Percentiles rank a stretch among this genome's conserved stretches.
Conservation (phyloP, 2,888 invertebrate genomes). For the Nudaria mundana region DNA sequence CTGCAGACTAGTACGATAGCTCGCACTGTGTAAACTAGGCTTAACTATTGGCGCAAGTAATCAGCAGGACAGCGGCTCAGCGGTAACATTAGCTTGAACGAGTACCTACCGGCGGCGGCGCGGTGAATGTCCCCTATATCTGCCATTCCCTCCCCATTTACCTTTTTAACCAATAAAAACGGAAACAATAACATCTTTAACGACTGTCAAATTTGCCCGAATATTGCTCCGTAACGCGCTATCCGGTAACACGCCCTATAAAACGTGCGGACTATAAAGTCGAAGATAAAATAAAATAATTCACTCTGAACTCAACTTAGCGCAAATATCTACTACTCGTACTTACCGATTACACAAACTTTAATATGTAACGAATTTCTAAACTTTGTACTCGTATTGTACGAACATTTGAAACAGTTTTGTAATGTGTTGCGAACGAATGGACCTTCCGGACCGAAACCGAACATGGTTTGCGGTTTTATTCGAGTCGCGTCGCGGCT, state of each 20-base stretch:
- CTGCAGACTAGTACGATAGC: no score
- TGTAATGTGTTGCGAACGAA: constrained; percentile 34
- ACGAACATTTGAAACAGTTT: constrained; percentile 35
- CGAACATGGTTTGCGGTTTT: constrained; percentile 35
- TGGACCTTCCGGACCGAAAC: no score
- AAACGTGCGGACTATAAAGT: constrained; percentile 16
- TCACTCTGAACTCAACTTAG: constrained; percentile 23
- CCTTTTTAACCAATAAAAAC: not conserved
- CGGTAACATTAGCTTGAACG: constrained; percentile 24
- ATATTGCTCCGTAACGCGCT: constrained; percentile 27
- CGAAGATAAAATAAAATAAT: constrained; percentile 11
- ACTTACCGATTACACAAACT: no score
- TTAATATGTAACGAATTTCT: constrained; percentile 16
- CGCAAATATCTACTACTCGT: constrained; percentile 10
- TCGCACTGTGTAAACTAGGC: no score
- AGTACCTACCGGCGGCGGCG: constrained; percentile 25
- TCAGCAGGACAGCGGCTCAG: constrained; percentile 16
- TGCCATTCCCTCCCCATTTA: not conserved
- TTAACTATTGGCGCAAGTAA: not conserved
- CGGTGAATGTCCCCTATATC: no score
- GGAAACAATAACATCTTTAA: constrained; percentile 32
- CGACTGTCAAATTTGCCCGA: constrained; percentile 27
- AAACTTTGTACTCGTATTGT: constrained; percentile 12
- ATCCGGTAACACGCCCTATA: constrained; percentile 20
- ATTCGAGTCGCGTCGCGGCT: constrained; percentile 23